phyloP scores from a whole-genome alignment of 1,140 invertebrate genomes.

The Orussus abietinus region DNA sequence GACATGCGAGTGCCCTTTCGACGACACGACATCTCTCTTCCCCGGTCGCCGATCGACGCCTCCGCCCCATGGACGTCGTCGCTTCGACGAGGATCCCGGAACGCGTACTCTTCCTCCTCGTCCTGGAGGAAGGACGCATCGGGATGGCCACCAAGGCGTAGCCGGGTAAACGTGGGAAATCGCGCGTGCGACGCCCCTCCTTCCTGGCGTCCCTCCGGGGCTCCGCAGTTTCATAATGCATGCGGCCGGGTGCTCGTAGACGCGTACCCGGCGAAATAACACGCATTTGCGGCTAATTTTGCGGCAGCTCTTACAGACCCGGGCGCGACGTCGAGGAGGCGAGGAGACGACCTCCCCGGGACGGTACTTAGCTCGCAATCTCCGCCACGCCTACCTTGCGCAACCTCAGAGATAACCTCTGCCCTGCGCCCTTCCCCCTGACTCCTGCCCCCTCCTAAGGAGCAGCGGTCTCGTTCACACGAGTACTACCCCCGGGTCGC shows the following conservation, averaged over 20 bases:
- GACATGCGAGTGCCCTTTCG: conserved; percentile 47
- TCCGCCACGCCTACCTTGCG: conserved; percentile 7
- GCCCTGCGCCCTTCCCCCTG: not conserved
- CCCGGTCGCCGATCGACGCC: no score
- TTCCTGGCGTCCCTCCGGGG: conserved; percentile 15
- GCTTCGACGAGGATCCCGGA: no score
- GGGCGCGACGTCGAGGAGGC: conserved; percentile 6
- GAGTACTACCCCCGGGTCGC: not conserved
- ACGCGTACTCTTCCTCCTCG: no score
- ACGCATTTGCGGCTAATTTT: conserved; percentile 47
- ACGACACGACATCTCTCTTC: conserved; percentile 36
- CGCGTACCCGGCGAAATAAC: conserved; percentile 41
- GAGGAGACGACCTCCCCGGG: not conserved
- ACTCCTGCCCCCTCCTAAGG: not conserved
- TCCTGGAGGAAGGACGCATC: no score
- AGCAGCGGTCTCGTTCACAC: not conserved
- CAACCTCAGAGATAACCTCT: not conserved
- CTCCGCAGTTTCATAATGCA: conserved; percentile 43
- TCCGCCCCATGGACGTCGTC: no score
- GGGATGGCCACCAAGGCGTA: no score
- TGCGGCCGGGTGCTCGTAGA: conserved; percentile 23
- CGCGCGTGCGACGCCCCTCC: conserved; percentile 34
- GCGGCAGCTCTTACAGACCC: conserved; percentile 27
- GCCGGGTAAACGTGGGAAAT: conserved; percentile 43
- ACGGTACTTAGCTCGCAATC: conserved; percentile 7